Evolutionary conservation across 2,888 invertebrate species (phyloP).

Genomic region (Bugulina stolonifera): DNA sequence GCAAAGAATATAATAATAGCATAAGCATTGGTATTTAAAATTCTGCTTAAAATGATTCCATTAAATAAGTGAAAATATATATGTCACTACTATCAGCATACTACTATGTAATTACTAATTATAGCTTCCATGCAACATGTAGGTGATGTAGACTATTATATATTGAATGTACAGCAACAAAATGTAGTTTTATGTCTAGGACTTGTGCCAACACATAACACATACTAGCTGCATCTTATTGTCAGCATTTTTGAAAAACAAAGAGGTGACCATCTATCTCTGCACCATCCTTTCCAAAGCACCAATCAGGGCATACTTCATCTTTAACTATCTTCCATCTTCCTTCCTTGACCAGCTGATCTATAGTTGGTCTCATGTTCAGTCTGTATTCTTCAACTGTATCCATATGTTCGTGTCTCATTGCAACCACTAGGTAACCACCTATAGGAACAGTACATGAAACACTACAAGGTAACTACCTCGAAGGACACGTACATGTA

Average conservation of each 20-base stretch:
- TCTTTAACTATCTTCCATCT: constrained; percentile 20
- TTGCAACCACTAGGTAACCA: neutral
- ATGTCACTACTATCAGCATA: too few relatives aligned
- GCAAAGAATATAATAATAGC: too few relatives aligned
- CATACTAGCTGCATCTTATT: neutral
- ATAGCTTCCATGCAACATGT: too few relatives aligned
- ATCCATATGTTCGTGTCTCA: constrained; percentile 17
- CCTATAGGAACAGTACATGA: too few relatives aligned
- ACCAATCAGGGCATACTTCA: neutral
- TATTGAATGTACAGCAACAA: neutral
- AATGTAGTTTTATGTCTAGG: neutral
- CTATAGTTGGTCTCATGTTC: constrained; percentile 7
- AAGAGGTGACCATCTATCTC: constrained; percentile 15
- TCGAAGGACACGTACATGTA: too few relatives aligned
- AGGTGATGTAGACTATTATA: too few relatives aligned
- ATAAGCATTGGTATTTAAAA: too few relatives aligned
- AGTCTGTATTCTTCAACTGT: constrained; percentile 18
- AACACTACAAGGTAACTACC: too few relatives aligned
- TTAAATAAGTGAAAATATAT: too few relatives aligned
- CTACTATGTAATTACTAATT: too few relatives aligned
- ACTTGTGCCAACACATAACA: neutral
- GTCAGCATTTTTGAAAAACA: constrained; percentile 14
- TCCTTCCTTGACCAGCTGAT: neutral
- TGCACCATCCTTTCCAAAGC: neutral
- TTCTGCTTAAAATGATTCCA: too few relatives aligned